phyloP scores from a whole-genome alignment of 2,888 invertebrate genomes.

The Machimus atricapillus region DNA sequence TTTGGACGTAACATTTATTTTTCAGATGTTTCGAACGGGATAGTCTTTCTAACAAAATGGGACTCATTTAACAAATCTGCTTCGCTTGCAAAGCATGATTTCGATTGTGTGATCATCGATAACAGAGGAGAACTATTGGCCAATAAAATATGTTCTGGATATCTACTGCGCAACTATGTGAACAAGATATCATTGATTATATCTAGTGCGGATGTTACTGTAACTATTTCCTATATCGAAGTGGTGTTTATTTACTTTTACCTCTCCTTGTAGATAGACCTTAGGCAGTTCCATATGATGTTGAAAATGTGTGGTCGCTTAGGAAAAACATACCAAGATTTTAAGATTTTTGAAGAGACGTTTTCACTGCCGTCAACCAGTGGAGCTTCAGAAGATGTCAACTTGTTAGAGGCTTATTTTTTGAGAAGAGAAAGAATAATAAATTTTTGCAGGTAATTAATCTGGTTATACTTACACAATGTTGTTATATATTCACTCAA shows the following conservation, averaged over 20 bases:
- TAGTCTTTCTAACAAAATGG: slow-evolving; percentile 59
- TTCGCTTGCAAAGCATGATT: slow-evolving; percentile 55
- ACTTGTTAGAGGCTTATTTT: slow-evolving; percentile 59
- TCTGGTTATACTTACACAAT: background rate
- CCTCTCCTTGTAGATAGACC: slow-evolving; percentile 53
- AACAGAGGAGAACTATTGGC: slow-evolving; percentile 57
- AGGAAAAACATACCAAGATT: slow-evolving; percentile 53
- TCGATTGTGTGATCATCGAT: slow-evolving; percentile 58
- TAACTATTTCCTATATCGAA: slow-evolving; percentile 46
- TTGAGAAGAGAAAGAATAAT: slow-evolving; percentile 58
- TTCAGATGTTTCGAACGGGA: slow-evolving; percentile 55
- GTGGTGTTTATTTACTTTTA: background rate
- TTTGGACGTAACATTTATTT: background rate
- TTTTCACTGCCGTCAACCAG: slow-evolving; percentile 53
- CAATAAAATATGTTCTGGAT: slow-evolving; percentile 58
- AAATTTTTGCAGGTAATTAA: slow-evolving; percentile 57
- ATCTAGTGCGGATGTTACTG: slow-evolving; percentile 59
- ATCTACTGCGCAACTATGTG: slow-evolving; percentile 58
- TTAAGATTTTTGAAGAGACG: slow-evolving; percentile 55
- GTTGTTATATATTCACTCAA: background rate
- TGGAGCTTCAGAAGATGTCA: slow-evolving; percentile 51
- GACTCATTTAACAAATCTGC: slow-evolving; percentile 55
- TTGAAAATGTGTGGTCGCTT: slow-evolving; percentile 57
- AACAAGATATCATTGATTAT: slow-evolving; percentile 57
- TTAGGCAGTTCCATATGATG: slow-evolving; percentile 57